These are phyloP conservation scores for Philotrypesis tridentata DNA, from an alignment of 1,140 invertebrate genomes.

Conservation along the genomic window DNA sequence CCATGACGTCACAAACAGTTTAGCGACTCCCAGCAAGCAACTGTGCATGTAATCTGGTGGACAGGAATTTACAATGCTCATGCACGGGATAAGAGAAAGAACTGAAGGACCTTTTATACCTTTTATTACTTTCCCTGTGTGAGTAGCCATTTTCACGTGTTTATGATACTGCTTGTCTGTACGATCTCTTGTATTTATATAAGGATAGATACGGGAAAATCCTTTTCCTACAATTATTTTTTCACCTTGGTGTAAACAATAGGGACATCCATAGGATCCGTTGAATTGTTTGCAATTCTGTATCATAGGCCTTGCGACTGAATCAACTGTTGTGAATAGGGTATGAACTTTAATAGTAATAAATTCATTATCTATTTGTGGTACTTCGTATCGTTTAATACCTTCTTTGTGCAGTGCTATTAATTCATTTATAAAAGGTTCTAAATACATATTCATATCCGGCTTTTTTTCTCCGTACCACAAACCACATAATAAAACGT, in stretches of 20 bases:
- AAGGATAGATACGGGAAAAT: neutral
- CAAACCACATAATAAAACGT: too few species aligned
- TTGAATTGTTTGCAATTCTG: conserved; percentile 16
- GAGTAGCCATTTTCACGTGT: too few species aligned
- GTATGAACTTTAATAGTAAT: conserved; percentile 13
- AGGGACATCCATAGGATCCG: neutral
- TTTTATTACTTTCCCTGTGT: neutral
- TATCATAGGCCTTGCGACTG: neutral
- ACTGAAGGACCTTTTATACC: conserved; percentile 13
- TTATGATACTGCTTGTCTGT: neutral
- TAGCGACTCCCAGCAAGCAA: neutral
- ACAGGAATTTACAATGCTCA: conserved; percentile 4
- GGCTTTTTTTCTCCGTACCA: too few species aligned
- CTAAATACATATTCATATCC: too few species aligned
- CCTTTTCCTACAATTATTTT: neutral
- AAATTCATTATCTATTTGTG: neutral
- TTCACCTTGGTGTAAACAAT: neutral
- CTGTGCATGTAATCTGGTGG: conserved; percentile 18
- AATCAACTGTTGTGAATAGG: neutral
- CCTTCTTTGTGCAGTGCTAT: neutral
- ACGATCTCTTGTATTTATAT: neutral
- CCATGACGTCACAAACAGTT: neutral
- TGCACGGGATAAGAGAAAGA: neutral
- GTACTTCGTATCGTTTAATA: neutral
- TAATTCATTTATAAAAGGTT: conserved; percentile 9